These are phyloP conservation scores for Incurvaria masculella DNA, from an alignment of 2,888 invertebrate species.

Conservation along the genomic window DNA sequence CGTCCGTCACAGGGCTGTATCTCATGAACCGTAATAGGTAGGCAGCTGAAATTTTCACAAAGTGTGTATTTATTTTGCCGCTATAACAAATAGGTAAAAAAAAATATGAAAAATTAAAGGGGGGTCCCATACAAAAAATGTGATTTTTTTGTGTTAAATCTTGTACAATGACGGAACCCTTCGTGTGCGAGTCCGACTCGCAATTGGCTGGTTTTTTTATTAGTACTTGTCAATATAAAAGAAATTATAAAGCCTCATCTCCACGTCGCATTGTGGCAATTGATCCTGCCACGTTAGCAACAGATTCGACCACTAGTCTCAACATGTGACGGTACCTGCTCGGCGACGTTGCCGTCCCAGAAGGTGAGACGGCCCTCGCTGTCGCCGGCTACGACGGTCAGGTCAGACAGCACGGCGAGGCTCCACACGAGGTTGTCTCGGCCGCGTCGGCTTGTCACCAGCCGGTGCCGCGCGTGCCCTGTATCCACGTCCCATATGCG, in stretches of 20 bases:
- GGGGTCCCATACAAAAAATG: too few relatives aligned
- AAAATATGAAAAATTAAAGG: too few relatives aligned
- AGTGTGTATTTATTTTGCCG: too few relatives aligned
- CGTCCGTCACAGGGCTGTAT: too few relatives aligned
- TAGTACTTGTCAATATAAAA: background rate
- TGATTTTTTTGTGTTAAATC: too few relatives aligned
- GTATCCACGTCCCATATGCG: slow-evolving; percentile 84
- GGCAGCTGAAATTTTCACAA: too few relatives aligned
- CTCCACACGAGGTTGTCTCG: slow-evolving; percentile 83
- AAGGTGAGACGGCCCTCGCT: slow-evolving; percentile 76
- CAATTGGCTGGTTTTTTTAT: too few relatives aligned
- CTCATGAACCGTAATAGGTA: too few relatives aligned
- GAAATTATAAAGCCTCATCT: background rate
- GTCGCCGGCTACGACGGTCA: slow-evolving; percentile 85
- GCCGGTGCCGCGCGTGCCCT: slow-evolving; percentile 80
- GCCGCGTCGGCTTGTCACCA: slow-evolving; percentile 67
- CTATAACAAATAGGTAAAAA: too few relatives aligned
- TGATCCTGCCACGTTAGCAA: background rate
- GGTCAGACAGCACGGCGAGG: slow-evolving; percentile 74
- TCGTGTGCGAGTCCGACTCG: too few relatives aligned
- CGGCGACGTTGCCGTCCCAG: slow-evolving; percentile 82
- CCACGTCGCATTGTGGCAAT: background rate
- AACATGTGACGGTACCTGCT: slow-evolving; percentile 56
- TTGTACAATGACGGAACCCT: too few relatives aligned
- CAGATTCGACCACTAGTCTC: background rate